Conservation (phyloP, 2,113 vertebrate genomes). For the Sminthopsis crassicaudata region DNA sequence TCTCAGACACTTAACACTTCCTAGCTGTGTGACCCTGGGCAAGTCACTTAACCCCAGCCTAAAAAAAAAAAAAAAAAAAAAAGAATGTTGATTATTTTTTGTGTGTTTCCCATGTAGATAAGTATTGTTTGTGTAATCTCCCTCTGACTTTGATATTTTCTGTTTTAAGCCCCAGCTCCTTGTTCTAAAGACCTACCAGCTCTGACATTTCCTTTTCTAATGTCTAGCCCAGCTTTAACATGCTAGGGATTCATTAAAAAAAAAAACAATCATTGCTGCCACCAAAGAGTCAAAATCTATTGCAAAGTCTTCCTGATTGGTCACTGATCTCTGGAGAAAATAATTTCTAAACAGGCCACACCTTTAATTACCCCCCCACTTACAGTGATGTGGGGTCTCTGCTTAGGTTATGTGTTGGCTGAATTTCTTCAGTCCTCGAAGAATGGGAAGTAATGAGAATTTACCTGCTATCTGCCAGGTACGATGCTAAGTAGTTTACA, state of each 20-base stretch:
- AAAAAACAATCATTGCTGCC: not conserved
- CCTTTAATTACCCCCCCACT: not conserved
- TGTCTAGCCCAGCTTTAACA: not conserved
- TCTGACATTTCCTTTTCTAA: not conserved
- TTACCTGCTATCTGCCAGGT: not conserved
- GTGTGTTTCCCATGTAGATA: not conserved
- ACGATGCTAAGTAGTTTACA: not conserved
- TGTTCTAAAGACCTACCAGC: not conserved
- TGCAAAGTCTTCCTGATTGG: not conserved
- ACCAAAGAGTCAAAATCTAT: not conserved
- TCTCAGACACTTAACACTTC: too few species aligned
- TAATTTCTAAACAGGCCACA: not conserved
- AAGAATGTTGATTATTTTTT: too few species aligned
- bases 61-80: too few species aligned
- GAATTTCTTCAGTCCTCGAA: not conserved
- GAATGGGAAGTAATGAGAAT: not conserved
- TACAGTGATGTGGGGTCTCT: not conserved
- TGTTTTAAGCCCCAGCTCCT: not conserved
- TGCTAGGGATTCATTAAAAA: not conserved
- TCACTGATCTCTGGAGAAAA: not conserved
- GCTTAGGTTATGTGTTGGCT: not conserved
- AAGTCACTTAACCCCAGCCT: too few species aligned
- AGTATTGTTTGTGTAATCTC: not conserved
- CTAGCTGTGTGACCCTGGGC: too few species aligned
- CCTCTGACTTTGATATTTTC: not conserved